Conservation (phyloP, 2,797 vertebrate genomes). For the Lepidocolaptes lacrymiger region DNA sequence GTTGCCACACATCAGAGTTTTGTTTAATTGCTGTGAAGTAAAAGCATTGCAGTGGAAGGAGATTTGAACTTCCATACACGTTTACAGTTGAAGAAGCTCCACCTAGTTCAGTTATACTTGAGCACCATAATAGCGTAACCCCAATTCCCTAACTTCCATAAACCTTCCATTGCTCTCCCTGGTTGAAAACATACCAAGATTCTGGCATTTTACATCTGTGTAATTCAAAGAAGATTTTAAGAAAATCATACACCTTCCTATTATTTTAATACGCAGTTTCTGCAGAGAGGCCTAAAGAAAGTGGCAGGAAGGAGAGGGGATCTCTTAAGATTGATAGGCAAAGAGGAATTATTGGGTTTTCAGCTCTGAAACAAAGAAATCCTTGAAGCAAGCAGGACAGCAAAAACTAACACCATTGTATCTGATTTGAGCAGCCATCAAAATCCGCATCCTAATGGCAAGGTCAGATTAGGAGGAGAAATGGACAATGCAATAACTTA, state of each 20-base stretch:
- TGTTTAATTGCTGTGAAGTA: neutral
- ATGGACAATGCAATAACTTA: neutral
- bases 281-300: neutral
- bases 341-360: neutral
- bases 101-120: neutral
- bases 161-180: neutral
- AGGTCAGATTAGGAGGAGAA: neutral
- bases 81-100: neutral
- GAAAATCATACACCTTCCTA: neutral
- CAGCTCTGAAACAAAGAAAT: neutral
- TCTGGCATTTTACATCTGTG: neutral
- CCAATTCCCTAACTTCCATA: neutral
- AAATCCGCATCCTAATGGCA: neutral
- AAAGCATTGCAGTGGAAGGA: neutral
- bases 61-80: neutral
- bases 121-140: neutral
- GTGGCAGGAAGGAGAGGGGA: neutral
- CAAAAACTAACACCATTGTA: accelerated
- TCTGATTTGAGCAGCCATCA: neutral
- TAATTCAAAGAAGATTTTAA: neutral
- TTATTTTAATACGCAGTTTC: neutral
- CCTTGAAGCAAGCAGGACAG: neutral
- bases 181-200: neutral
- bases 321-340: neutral
- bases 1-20: neutral